phyloP scores from a whole-genome alignment of 2,888 invertebrate species.

The Caenorhabditis japonica region DNA sequence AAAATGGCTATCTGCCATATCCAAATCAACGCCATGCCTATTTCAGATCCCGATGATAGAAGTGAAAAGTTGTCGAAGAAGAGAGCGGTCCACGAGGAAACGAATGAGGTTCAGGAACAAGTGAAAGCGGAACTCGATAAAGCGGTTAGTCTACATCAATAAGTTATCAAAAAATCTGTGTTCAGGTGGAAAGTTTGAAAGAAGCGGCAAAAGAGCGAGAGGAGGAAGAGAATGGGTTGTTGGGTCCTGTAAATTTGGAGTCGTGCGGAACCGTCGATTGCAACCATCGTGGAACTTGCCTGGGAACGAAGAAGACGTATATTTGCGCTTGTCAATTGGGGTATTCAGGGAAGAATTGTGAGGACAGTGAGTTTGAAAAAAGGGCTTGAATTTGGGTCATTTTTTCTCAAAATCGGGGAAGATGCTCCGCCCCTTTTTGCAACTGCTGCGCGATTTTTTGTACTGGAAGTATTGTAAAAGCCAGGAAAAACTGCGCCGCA shows the following conservation, averaged over 20 bases:
- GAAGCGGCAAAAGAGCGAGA: constrained; percentile 35
- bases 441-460: too few relatives aligned
- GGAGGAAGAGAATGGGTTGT: constrained; percentile 27
- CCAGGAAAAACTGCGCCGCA: too few relatives aligned
- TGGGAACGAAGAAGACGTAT: constrained; percentile 67
- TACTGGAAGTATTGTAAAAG: too few relatives aligned
- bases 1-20: too few relatives aligned
- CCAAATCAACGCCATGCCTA: too few relatives aligned
- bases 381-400: too few relatives aligned
- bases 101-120: constrained; percentile 42
- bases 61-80: constrained; percentile 19
- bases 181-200: constrained; percentile 48
- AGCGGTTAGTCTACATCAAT: constrained; percentile 21
- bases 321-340: constrained; percentile 72
- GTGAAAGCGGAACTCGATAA: constrained; percentile 52
- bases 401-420: too few relatives aligned
- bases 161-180: not conserved
- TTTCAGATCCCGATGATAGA: constrained; percentile 24
- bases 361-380: constrained; percentile 68
- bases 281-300: constrained; percentile 69
- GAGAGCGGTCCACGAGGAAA: constrained; percentile 35
- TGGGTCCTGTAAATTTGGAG: constrained; percentile 23
- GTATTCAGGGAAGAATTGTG: constrained; percentile 68
- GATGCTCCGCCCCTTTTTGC: too few relatives aligned
- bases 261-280: constrained; percentile 64